phyloP scores from a whole-genome alignment of 2,888 invertebrate species.

The Xylota segnis region DNA sequence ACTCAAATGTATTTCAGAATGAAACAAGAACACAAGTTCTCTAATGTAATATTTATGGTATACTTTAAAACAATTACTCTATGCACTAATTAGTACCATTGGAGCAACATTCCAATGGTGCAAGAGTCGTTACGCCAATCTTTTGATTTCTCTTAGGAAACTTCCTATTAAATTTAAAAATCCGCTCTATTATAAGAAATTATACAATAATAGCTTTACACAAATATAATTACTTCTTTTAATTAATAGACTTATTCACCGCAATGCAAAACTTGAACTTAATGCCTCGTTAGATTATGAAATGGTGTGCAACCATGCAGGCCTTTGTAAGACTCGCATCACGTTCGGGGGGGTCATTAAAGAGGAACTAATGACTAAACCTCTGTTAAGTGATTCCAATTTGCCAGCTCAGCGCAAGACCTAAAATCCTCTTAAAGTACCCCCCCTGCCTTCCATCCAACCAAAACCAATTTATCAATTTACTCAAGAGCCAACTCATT shows the following conservation, averaged over 20 bases:
- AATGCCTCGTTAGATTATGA: slow-evolving; percentile 19
- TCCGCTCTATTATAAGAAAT: not conserved
- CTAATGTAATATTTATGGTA: too few relatives aligned
- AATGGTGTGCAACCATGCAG: slow-evolving; percentile 22
- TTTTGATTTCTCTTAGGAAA: not conserved
- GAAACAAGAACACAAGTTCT: too few relatives aligned
- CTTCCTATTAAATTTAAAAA: not conserved
- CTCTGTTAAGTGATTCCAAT: not conserved
- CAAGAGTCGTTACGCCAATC: not conserved
- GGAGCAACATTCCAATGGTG: not conserved
- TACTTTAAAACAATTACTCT: too few relatives aligned
- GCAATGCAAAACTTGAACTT: slow-evolving; percentile 25
- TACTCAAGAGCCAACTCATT: slow-evolving; percentile 29
- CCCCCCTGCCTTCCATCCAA: not conserved
- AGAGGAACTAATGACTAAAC: slow-evolving; percentile 29
- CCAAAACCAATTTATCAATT: slow-evolving; percentile 36
- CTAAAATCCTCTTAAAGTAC: slow-evolving; percentile 22
- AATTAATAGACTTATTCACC: not conserved
- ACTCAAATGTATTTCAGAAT: too few relatives aligned
- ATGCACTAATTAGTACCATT: not conserved
- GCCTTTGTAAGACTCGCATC: not conserved
- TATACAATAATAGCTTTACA: not conserved
- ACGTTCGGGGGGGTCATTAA: not conserved
- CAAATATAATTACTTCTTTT: not conserved
- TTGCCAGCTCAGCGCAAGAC: not conserved